Percentiles rank a stretch among this genome's conserved stretches.
phyloP scores from a whole-genome alignment of 2,113 vertebrate species.

The Callocephalon fimbriatum region DNA sequence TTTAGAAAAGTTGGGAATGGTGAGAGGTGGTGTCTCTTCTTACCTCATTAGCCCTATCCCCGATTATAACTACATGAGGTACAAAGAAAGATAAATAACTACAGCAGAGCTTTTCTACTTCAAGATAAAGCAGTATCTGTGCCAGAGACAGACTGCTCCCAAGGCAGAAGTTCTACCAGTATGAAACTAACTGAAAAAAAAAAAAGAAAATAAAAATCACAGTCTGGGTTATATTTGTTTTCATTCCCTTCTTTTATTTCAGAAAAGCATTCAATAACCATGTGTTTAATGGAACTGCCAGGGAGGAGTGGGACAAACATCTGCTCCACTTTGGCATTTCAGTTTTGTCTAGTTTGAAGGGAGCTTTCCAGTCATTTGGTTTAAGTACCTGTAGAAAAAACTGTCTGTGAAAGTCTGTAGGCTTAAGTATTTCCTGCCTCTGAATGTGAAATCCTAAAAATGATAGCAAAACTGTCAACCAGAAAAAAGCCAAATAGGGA shows the following conservation, averaged over 20 bases:
- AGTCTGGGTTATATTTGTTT: not conserved
- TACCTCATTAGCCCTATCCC: not conserved
- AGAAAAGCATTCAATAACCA: not conserved
- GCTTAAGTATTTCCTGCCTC: not conserved
- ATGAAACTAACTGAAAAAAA: not conserved
- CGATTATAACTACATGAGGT: not conserved
- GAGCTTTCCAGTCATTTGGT: not conserved
- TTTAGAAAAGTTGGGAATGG: too few species aligned
- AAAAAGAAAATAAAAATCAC: not conserved
- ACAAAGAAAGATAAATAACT: not conserved
- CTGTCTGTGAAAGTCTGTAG: not conserved
- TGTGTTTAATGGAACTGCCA: not conserved
- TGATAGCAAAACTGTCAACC: not conserved
- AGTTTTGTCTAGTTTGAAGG: not conserved
- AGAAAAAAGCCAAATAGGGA: conserved; percentile 6
- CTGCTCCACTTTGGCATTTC: conserved; percentile 22
- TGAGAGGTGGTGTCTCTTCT: not conserved
- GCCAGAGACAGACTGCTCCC: not conserved
- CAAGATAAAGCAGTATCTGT: not conserved
- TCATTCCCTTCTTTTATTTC: not conserved
- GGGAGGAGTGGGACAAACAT: conserved; percentile 8
- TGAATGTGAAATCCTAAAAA: not conserved
- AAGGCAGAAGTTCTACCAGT: not conserved
- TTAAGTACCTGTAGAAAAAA: not conserved
- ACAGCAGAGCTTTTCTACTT: not conserved